Evolutionary conservation across 2,797 vertebrate species (phyloP).

Genomic region (Pangasius djambal): DNA sequence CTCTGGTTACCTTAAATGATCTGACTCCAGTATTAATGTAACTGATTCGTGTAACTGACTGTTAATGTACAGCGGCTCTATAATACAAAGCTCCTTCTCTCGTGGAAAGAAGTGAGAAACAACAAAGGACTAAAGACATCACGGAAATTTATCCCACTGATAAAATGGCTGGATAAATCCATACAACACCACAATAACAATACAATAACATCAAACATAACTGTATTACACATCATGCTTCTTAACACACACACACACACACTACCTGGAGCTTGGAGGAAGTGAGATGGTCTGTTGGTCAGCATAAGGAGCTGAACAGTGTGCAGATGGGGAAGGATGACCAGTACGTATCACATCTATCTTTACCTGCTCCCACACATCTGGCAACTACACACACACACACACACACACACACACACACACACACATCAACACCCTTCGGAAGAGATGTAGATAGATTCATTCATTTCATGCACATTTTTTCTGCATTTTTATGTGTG

Average conservation of each 20-base stretch:
- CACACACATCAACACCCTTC: not conserved
- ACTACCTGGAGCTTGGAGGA: constrained; percentile 88
- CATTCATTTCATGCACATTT: not conserved
- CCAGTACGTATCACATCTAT: constrained; percentile 78
- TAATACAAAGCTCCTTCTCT: not conserved
- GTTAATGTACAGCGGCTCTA: not conserved
- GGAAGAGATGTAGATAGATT: not conserved
- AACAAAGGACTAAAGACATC: not conserved
- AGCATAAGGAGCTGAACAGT: constrained; percentile 40
- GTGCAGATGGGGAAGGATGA: not conserved
- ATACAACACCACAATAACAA: not conserved
- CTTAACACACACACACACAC: constrained; percentile 18
- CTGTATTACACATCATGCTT: not conserved
- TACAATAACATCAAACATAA: not conserved
- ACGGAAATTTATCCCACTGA: no score
- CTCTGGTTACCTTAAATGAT: not conserved
- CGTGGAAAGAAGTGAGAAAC: not conserved
- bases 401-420: constrained; percentile 17
- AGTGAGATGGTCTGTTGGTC: constrained; percentile 87
- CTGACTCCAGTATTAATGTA: not conserved
- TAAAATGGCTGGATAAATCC: not conserved
- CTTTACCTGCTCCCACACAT: constrained; percentile 90
- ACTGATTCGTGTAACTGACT: not conserved
- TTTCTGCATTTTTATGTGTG: constrained; percentile 21
- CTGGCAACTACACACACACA: constrained; percentile 79